These are phyloP conservation scores for Meda fulgida DNA, from an alignment of 2,797 vertebrate species.

Conservation along the genomic window DNA sequence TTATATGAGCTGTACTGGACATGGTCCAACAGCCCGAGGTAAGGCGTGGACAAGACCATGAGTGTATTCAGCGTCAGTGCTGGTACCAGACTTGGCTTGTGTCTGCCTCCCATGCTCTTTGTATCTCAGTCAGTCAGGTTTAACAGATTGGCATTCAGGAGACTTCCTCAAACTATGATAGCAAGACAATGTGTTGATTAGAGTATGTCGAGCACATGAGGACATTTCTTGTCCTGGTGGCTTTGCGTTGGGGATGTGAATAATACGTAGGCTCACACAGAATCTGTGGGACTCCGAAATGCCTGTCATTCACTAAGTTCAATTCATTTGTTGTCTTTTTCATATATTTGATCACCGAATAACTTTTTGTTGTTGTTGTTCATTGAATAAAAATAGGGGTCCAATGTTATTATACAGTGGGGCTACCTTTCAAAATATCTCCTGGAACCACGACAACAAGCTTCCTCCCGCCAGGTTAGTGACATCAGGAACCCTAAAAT, in stretches of 20 bases:
- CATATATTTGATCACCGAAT: neutral
- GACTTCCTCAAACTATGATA: constrained; percentile 74
- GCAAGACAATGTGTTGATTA: constrained; percentile 82
- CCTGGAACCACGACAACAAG: neutral
- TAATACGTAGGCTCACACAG: neutral
- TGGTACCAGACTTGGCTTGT: constrained; percentile 60
- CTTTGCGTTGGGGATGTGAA: constrained; percentile 72
- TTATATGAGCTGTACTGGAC: constrained; percentile 77
- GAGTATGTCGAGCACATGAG: constrained; percentile 71
- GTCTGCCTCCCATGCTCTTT: constrained; percentile 44
- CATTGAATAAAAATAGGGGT: neutral
- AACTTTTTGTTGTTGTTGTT: too few species aligned
- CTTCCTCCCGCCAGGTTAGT: too few species aligned
- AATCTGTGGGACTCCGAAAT: neutral
- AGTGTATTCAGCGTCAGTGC: constrained; percentile 62
- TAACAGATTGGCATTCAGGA: constrained; percentile 68
- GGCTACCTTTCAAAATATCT: neutral
- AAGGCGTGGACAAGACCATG: constrained; percentile 71
- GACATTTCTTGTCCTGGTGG: constrained; percentile 81
- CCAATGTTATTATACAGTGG: neutral
- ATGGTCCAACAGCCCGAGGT: constrained; percentile 66
- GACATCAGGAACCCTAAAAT: too few species aligned
- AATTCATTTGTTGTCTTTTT: neutral
- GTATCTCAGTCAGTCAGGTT: constrained; percentile 59
- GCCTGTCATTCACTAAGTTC: neutral